phyloP scores from a whole-genome alignment of 2,797 vertebrate genomes.

The Macroramphosus scolopax region DNA sequence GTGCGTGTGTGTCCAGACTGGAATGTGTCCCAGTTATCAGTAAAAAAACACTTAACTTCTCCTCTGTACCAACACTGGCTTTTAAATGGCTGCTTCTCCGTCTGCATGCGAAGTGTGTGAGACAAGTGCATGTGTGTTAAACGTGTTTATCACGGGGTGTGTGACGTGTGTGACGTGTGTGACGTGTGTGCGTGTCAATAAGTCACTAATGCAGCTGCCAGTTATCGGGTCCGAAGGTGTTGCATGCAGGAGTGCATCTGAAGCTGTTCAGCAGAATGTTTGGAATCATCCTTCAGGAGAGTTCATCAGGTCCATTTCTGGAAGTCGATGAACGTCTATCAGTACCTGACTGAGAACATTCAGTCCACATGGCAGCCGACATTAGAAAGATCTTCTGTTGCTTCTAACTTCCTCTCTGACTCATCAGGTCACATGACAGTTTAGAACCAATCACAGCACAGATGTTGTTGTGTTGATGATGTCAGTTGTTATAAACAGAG shows the following conservation, averaged over 20 bases:
- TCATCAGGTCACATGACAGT: too few species aligned
- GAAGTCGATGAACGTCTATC: neutral
- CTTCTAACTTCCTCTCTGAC: too few species aligned
- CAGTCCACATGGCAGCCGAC: too few species aligned
- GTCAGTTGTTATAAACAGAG: too few species aligned
- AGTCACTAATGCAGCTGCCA: constrained; percentile 45
- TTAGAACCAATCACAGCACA: too few species aligned
- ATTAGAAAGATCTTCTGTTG: too few species aligned
- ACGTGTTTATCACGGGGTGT: constrained; percentile 2
- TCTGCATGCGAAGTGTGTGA: constrained; percentile 35
- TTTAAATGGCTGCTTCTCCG: constrained; percentile 50
- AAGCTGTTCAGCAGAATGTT: constrained; percentile 6
- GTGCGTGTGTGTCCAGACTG: constrained; percentile 15
- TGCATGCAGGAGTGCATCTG: constrained; percentile 6
- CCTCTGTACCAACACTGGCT: constrained; percentile 41
- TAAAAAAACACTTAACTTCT: constrained; percentile 45
- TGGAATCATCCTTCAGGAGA: neutral
- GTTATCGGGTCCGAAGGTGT: constrained; percentile 56
- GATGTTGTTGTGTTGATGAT: too few species aligned
- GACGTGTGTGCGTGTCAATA: neutral
- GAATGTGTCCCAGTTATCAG: constrained; percentile 61
- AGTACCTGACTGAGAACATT: too few species aligned
- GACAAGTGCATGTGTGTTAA: constrained; percentile 17
- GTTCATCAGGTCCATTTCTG: neutral
- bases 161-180: neutral